Base-by-base conservation (phyloP, 2,113 vertebrate species). In the Cebidichthys violaceus region DNA sequence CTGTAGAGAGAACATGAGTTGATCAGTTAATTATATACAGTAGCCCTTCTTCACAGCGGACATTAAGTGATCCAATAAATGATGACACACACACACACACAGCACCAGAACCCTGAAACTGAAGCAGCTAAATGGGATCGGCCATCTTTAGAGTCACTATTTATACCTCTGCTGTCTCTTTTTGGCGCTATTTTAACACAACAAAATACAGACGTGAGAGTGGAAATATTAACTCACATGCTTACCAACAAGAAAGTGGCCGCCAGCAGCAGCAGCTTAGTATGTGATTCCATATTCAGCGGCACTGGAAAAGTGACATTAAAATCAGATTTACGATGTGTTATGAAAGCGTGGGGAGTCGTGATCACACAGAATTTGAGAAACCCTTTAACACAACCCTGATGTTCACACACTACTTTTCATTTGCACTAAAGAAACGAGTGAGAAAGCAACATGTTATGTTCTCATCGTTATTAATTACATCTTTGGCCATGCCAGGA, bases 221-320 rank as follows among this genome's bases (percentile, higher is more conserved):
- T 13, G 17, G n/a, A n/a, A n/a, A 24, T 15, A n/a, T 17, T 2
- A 64, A 20, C 8, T 10, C 0, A 11, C 2, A 3, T 35, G 20
- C 93, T 93, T 86, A 95, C 93, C 88, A 96, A 71, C 20, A 96
- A 86, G 91, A 96, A 96, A 3, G 93, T 90, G 31, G 94, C 92
- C 73, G 92, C 94, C 10, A 93, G 83, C 61, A 95, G 88, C 50
- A 94, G 86, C 31, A 96, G 89, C 85, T 95, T 95, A 20, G 88
- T 93, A 20, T 93, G 86, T 0, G 93, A 80, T 39, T 88, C 89
- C 89, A 96, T 88, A 39, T 60, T 79, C 39, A 55, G 81, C 33
- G 89, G 93, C 43, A 96, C 95, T 97, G 73, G 2, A 90, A 52
- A 45, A 73, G 60, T 55, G 15, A 86, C 81, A n/a, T 70, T 15